These are phyloP conservation scores for Pseudomyrmex sp. DNA, from an alignment of 1,140 invertebrate species.

Conservation along the genomic window DNA sequence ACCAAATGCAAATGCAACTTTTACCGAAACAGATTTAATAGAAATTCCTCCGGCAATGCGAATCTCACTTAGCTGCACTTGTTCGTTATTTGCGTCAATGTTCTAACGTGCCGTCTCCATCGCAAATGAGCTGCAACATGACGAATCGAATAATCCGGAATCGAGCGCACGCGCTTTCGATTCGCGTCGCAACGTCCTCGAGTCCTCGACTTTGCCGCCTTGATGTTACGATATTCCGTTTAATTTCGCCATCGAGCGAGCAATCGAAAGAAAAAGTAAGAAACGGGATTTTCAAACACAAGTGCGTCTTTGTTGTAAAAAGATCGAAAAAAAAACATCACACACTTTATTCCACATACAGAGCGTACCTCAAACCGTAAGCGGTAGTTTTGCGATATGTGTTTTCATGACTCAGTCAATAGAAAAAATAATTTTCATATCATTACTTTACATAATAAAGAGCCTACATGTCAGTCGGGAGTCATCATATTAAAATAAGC, in stretches of 20 bases:
- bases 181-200: conserved; percentile 2
- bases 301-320: background rate
- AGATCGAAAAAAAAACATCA: background rate
- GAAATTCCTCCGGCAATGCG: background rate
- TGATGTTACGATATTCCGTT: background rate
- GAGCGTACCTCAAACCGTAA: too few relatives aligned
- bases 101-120: conserved; percentile 30
- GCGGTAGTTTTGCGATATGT: too few relatives aligned
- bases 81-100: conserved; percentile 20
- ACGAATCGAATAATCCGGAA: conserved; percentile 20
- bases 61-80: background rate
- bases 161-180: conserved; percentile 11
- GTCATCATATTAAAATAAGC: background rate
- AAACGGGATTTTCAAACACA: background rate
- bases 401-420: too few relatives aligned
- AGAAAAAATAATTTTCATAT: too few relatives aligned
- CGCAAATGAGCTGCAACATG: conserved; percentile 13
- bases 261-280: background rate
- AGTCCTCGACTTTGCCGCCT: background rate
- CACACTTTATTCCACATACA: too few relatives aligned
- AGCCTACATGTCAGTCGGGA: too few relatives aligned
- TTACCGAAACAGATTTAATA: background rate
- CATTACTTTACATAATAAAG: background rate
- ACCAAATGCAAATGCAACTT: background rate
- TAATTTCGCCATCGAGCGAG: conserved; percentile 8